Evolutionary conservation across 2,797 vertebrate species (phyloP), one percentile per base, ranked within the genome.

Genomic region (Phoeniculus purpureus): DNA sequence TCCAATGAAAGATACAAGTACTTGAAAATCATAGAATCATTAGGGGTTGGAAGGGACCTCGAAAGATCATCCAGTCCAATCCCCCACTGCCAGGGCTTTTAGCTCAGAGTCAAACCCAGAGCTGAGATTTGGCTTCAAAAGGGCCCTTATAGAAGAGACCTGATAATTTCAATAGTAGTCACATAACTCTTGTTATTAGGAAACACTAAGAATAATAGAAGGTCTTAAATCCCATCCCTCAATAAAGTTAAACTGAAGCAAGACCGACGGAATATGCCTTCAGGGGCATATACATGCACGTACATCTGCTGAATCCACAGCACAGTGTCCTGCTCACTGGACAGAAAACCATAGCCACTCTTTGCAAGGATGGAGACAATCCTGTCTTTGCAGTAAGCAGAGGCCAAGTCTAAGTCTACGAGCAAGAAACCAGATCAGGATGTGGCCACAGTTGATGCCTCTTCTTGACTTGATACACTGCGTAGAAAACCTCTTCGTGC

Each of bases 291-390:
- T 61, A 26, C 12, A 20, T 52, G 8, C 6, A 13, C 2, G 6
- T 3, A 52, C 2, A 32, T 0, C 12, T 2, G 15, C 31, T 74
- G 47, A 15, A 47, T 22, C 40, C 27, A 50, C 15, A 77, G 17
- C 14, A 32, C 0, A 0, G 6, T 34, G 11, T 59, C 34, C 61
- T 70, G 18, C 15, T 47, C 6, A 14, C 26, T 13, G 19, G 34
- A 61, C 32, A 56, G 26, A 72, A 88, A 43, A 18, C 19, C 80
- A 50, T 32, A 37, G 31, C 3, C 3, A 2, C 4, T 58, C 76
- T 84, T 84, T 56, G 16, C 19, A 64, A 74, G 15, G 34, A 31
- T 45, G n/a, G 11, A 62, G 37, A 54, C 9, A 31, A 50, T 17
- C 1, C 3, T 12, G 79, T 67, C 54, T 62, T 66, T 45, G 11